These are phyloP conservation scores for Sebastes cheni DNA, from an alignment of 2,797 vertebrate genomes.

Conservation along the genomic window DNA sequence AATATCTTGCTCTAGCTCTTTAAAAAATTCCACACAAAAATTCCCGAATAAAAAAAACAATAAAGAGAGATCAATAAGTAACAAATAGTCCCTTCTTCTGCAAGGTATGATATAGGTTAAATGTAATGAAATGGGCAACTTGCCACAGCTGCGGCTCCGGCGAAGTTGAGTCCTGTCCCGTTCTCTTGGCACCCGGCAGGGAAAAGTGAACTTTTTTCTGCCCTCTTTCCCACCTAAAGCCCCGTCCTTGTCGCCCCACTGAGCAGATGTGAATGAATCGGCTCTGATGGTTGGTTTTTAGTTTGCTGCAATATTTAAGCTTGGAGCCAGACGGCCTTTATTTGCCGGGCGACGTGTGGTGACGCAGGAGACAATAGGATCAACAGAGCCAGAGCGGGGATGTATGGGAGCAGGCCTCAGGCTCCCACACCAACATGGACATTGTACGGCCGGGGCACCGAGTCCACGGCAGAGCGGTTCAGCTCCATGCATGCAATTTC, in stretches of 20 bases:
- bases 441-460: slow-evolving; percentile 60
- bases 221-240: slow-evolving; percentile 92
- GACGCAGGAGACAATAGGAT: slow-evolving; percentile 91
- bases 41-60: not conserved
- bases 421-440: slow-evolving; percentile 78
- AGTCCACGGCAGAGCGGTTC: slow-evolving; percentile 57
- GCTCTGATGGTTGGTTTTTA: slow-evolving; percentile 97
- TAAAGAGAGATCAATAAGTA: slow-evolving; percentile 26
- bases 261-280: slow-evolving; percentile 97
- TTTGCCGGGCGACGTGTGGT: slow-evolving; percentile 90
- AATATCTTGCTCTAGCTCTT: not conserved
- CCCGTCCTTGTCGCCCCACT: slow-evolving; percentile 93
- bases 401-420: slow-evolving; percentile 81
- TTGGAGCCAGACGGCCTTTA: slow-evolving; percentile 96
- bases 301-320: slow-evolving; percentile 95
- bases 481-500: slow-evolving; percentile 41
- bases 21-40: not conserved
- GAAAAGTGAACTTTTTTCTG: slow-evolving; percentile 90
- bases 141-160: slow-evolving; percentile 88
- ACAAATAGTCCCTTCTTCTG: slow-evolving; percentile 20
- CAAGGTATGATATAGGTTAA: slow-evolving; percentile 62
- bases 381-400: slow-evolving; percentile 81
- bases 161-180: slow-evolving; percentile 85
- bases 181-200: slow-evolving; percentile 87
- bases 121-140: slow-evolving; percentile 86